Evolutionary conservation across 2,797 vertebrate species (phyloP).

Genomic region (Babyrousa celebensis): DNA sequence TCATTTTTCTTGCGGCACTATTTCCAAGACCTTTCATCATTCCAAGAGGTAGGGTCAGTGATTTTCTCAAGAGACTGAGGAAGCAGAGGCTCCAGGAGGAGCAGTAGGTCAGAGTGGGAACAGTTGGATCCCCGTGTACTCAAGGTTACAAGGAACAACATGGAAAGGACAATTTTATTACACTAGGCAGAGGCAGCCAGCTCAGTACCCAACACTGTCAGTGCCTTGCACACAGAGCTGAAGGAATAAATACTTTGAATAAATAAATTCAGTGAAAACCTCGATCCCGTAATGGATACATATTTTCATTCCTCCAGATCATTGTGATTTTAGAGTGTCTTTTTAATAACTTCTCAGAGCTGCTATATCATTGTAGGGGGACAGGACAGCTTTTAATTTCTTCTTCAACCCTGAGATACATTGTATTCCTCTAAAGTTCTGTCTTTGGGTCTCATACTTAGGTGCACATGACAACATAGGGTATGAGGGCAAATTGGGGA

Average conservation of each 20-base stretch:
- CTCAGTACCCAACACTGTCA: not conserved
- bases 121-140: not conserved
- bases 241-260: not conserved
- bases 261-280: not conserved
- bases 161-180: not conserved
- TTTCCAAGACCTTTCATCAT: not conserved
- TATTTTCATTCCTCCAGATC: not conserved
- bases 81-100: not conserved
- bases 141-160: not conserved
- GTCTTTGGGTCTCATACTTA: not conserved
- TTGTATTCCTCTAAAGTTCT: not conserved
- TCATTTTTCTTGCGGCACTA: not conserved
- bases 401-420: not conserved
- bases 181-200: not conserved
- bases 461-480: not conserved
- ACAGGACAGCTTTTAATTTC: not conserved
- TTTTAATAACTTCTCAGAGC: conserved; percentile 37
- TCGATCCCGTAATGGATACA: not conserved
- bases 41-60: not conserved
- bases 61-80: not conserved
- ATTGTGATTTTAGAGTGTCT: conserved; percentile 19
- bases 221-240: not conserved
- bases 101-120: not conserved
- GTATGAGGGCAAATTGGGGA: not conserved
- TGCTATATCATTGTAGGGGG: not conserved